Evolutionary conservation across 2,888 invertebrate genomes (phyloP).

Genomic region (Pedicia rivosa): DNA sequence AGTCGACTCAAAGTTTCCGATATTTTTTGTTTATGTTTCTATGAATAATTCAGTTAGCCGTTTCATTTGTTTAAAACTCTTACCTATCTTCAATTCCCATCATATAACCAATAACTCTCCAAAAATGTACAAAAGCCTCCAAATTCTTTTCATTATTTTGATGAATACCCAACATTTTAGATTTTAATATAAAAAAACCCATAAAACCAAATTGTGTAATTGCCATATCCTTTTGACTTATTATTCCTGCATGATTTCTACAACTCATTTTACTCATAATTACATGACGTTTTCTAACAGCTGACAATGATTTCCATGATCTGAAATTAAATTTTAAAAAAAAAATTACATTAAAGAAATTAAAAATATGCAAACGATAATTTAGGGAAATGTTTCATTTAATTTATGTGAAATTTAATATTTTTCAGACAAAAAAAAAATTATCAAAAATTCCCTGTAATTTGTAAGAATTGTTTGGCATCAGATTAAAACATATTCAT

Average conservation of each 20-base stretch:
- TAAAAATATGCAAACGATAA: neutral
- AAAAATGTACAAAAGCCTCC: conserved; percentile 64
- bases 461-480: too few species aligned
- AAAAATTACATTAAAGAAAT: neutral
- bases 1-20: too few species aligned
- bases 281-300: conserved; percentile 50
- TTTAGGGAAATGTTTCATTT: neutral
- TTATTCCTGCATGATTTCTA: conserved; percentile 34
- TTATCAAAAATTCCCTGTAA: too few species aligned
- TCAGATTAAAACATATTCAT: too few species aligned
- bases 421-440: too few species aligned
- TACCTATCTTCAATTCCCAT: conserved; percentile 74
- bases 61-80: too few species aligned
- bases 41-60: too few species aligned
- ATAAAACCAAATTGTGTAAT: conserved; percentile 79
- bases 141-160: conserved; percentile 43
- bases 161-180: conserved; percentile 46
- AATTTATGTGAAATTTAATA: neutral
- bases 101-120: conserved; percentile 66
- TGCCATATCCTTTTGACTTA: conserved; percentile 71
- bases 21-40: too few species aligned
- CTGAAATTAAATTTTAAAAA: conserved; percentile 24
- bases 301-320: conserved; percentile 48
- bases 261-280: conserved; percentile 38
- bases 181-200: conserved; percentile 37